phyloP scores from a whole-genome alignment of 2,797 vertebrate genomes.

The Oreortyx pictus region DNA sequence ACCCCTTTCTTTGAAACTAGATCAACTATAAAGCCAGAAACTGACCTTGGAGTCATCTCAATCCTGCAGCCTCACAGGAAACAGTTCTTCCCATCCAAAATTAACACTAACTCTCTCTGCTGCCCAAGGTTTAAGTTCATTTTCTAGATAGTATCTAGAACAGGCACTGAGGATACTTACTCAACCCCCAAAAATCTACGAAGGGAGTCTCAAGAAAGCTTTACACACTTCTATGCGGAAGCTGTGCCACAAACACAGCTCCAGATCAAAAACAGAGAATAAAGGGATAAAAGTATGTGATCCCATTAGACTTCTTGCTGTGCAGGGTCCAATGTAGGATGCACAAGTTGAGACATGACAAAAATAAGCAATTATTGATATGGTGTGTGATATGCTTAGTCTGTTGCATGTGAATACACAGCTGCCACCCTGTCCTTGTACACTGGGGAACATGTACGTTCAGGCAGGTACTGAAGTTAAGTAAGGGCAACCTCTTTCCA shows the following conservation, averaged over 20 bases:
- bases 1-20: background rate
- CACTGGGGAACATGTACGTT: background rate
- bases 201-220: background rate
- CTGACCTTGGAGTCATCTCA: background rate
- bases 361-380: background rate
- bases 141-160: background rate
- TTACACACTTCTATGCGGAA: background rate
- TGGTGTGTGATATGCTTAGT: background rate
- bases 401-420: background rate
- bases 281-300: background rate
- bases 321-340: background rate
- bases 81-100: background rate
- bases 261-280: background rate
- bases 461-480: constrained; percentile 20
- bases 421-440: background rate
- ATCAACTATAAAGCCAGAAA: background rate
- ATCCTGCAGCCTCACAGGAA: background rate
- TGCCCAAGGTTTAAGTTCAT: background rate
- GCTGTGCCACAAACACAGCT: background rate
- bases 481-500: background rate
- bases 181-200: background rate
- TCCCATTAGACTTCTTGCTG: background rate
- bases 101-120: background rate
- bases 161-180: background rate
- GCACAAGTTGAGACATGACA: background rate